A percentile compares a stretch with the other conserved stretches of the same genome.
Conservation (phyloP, 35 echinoderm and acorn worm species). For the Ophiothrix spiculata region DNA sequence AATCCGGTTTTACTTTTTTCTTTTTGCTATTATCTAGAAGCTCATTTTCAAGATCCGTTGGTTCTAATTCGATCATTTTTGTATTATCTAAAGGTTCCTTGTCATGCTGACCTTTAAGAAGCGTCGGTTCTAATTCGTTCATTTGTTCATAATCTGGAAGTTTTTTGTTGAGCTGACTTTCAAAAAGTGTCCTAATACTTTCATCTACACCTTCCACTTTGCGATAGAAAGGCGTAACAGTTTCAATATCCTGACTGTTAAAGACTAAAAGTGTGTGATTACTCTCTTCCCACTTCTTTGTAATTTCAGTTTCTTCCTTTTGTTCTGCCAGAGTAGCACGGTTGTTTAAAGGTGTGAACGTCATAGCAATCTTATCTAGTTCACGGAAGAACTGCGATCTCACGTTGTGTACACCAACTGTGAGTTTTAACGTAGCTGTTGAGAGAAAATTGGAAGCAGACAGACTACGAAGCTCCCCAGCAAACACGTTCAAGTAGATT, state of each 20-base stretch:
- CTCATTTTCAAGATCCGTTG: background rate
- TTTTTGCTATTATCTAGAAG: too few species aligned
- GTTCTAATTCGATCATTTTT: background rate
- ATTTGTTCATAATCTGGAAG: conserved; percentile 40
- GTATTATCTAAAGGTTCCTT: background rate
- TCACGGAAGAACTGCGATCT: conserved; percentile 6
- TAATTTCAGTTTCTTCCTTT: background rate
- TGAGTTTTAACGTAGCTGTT: background rate
- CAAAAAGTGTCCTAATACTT: conserved; percentile 20
- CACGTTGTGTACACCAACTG: conserved; percentile 3
- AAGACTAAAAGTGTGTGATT: conserved; percentile 31
- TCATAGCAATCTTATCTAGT: background rate
- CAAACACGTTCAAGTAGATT: conserved; percentile 14
- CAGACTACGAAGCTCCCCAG: conserved; percentile 7
- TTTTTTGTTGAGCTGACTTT: conserved; percentile 5
- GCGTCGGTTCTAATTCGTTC: too few species aligned
- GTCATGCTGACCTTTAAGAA: too few species aligned
- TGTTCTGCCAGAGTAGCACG: background rate
- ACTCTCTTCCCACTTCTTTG: conserved; percentile 23
- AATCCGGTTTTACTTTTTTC: background rate
- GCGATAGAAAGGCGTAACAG: conserved; percentile 28
- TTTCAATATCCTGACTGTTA: conserved; percentile 28
- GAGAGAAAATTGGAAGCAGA: conserved; percentile 20
- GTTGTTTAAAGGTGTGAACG: background rate
- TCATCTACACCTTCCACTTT: background rate